Evolutionary conservation across 2,888 invertebrate species (phyloP), one percentile per base, ranked within the genome.

Genomic region (Limnephilus auricula): DNA sequence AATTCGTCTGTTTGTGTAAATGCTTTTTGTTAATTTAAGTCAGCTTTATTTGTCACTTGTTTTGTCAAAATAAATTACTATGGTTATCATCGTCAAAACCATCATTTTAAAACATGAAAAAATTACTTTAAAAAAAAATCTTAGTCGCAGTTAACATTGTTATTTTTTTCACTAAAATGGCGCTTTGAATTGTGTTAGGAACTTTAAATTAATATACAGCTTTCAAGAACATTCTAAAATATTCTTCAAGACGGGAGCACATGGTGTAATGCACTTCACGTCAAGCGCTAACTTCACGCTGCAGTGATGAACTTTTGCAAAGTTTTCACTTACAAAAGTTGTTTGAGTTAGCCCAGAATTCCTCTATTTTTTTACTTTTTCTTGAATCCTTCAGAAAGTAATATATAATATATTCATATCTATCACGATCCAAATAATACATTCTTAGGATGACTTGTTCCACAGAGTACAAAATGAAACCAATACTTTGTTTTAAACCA

Each of bases 291-390:
- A 65, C 65, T 65, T 65, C 65, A 65, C 25, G 65, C 25, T 65
- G 65, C 65, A n/a, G 65, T 65, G 65, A 65, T 65, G 65, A 65
- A 65, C 65, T 65, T 65, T 65, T 65, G 65, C 65, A 65, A 65
- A 65, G 65, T 65, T 65, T 65, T 65, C 65, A 6, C 65, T 65
- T 65, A 65, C 65, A 65, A 65, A 65, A 65, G 65, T n/a, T 65
- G 25, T 65, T 65, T 9, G 65, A 65, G 65, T 65, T 65, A 65
- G 65, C 65, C 6, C 9, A 65, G 25, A 65, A n/a, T n/a, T 65
- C 25, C 2, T n/a, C 65, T 65, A 9, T n/a, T 65, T 65, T 25
- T 50, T 18, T 25, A 65, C 65, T 65, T 18, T 65, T 65, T 15
- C 50, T 25, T 65, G 50, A 6, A 65, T 65, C 65, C 65, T 65